A percentile compares a stretch with the other conserved stretches of the same genome.
phyloP scores from a whole-genome alignment of 2,888 invertebrate genomes.

The Zaprionus lineosus region DNA sequence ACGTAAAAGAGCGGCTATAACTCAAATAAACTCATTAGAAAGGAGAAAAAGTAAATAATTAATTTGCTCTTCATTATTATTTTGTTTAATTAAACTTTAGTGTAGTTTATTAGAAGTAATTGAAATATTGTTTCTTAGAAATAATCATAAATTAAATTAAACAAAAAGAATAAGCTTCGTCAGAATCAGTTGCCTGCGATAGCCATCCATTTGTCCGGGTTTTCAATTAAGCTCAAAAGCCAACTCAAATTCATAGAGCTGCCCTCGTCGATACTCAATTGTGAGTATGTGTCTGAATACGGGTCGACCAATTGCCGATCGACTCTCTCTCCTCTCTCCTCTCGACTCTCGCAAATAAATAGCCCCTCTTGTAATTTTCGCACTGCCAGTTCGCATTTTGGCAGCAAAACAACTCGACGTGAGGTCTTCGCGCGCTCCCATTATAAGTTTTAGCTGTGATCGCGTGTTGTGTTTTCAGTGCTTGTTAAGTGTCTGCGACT shows the following conservation, averaged over 20 bases:
- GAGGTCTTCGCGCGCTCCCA: slow-evolving; percentile 9
- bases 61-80: no score
- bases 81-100: no score
- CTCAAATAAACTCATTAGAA: no score
- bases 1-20: no score
- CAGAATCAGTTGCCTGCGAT: no score
- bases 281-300: slow-evolving; percentile 30
- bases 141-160: no score
- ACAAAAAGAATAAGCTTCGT: no score
- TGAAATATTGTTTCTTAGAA: no score
- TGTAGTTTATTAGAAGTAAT: no score
- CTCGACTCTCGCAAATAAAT: slow-evolving; percentile 53
- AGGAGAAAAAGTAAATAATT: no score
- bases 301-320: slow-evolving; percentile 44
- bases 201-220: no score
- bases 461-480: slow-evolving; percentile 13
- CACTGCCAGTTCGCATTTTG: slow-evolving; percentile 51
- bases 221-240: no score
- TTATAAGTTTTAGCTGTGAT: slow-evolving; percentile 7
- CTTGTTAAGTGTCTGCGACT: slow-evolving; percentile 9
- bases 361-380: slow-evolving; percentile 38
- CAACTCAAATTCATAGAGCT: not conserved
- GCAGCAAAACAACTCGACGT: slow-evolving; percentile 49
- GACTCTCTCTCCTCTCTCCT: slow-evolving; percentile 1
- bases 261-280: slow-evolving; percentile 16